Conservation (phyloP, 1,140 invertebrate species). For the Ridgeia piscesae region DNA sequence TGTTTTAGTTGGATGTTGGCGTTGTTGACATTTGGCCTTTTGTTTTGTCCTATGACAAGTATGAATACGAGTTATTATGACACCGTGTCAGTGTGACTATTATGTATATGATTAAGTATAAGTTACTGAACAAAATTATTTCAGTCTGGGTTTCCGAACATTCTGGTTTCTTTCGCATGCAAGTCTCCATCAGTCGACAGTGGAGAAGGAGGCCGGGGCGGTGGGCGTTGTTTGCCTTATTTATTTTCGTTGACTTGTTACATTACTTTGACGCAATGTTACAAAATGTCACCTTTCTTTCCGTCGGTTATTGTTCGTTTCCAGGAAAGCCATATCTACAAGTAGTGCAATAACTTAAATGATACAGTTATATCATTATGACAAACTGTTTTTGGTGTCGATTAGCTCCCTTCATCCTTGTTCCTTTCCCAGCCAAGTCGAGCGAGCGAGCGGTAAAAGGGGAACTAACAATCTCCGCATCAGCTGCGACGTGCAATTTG, state of each 20-base stretch:
- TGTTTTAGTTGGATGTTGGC: background rate
- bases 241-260: background rate
- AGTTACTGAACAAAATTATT: too few species aligned
- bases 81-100: too few species aligned
- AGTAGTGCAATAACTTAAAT: background rate
- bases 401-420: background rate
- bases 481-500: background rate
- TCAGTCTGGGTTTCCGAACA: background rate
- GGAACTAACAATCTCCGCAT: background rate
- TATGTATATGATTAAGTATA: too few species aligned
- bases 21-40: background rate
- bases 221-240: background rate
- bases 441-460: background rate
- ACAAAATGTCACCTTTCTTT: background rate
- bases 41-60: background rate
- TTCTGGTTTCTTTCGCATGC: background rate
- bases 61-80: too few species aligned
- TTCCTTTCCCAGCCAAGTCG: background rate
- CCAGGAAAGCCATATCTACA: background rate
- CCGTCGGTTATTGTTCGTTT: background rate
- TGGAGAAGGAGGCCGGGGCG: too few species aligned
- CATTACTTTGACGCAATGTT: background rate
- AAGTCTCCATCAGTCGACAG: too few species aligned
- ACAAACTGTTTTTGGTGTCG: background rate
- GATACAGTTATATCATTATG: background rate